Evolutionary conservation across 2,888 invertebrate species (phyloP), one percentile per base, ranked within the genome.

Genomic region (Ophion ellenae): DNA sequence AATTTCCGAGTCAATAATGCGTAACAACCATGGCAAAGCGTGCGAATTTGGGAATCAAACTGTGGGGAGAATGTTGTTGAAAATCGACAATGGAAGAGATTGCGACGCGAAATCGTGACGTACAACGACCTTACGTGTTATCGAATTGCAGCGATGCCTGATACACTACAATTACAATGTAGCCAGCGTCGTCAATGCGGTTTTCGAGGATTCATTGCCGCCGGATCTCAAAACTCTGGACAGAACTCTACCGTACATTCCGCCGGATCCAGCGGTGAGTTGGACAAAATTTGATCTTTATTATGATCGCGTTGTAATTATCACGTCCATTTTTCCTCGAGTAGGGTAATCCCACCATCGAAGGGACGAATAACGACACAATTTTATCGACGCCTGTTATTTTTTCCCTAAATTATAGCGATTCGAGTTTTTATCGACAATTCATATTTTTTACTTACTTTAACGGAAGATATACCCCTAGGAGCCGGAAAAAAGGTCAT

Each of bases 161-260:
- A 95, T 97, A 89, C 96, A 97, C 90, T 98, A 97, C 90, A 96
- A 97, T 28, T 97, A 96, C 93, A 96, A 97, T 89, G 95, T 96
- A 0, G 97, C 97, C 88, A 95, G 96, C 89, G 98, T 98, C 3
- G 97, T 99, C 84, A 97, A 98, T 92, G 97, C 97, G 70, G 95
- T 99, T 84, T 94, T 99, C 73, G 98, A 98, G 94, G 96, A 96
- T 88, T 96, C 95, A 86, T 94, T 97, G 45, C 96, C 97, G 1
- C 92, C 95, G 0, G 91, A 94, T 79, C 92, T 95, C 53, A 92
- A 94, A 69, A 79, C 89, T 53, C 45, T 94, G 77, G 96, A 97
- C 93, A 95, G 94, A 66, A 93, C 93, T 9, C 93, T 96, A 71
- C 96, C 96, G 0, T 95, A 96, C 86, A 96, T 97, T 87, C 97